A percentile compares a stretch with the other conserved stretches of the same genome.
These are phyloP conservation scores for Halocaridina rubra DNA, from an alignment of 2,888 invertebrate species.

Conservation along the genomic window DNA sequence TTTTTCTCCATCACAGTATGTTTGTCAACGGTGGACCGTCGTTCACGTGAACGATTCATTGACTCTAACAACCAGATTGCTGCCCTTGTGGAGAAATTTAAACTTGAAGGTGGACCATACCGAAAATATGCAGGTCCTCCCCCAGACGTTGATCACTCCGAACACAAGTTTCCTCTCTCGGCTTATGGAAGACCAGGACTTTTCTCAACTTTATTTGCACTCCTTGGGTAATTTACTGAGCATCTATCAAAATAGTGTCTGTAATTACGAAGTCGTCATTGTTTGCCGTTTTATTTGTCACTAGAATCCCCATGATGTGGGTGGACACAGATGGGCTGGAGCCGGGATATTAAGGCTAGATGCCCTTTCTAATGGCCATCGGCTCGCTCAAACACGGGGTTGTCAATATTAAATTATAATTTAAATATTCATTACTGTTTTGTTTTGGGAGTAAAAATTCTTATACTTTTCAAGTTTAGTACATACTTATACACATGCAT, in stretches of 20 bases:
- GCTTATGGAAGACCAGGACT: constrained; percentile 81
- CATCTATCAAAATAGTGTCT: not conserved
- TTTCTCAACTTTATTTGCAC: constrained; percentile 76
- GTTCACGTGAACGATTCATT: constrained; percentile 89
- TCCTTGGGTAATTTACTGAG: constrained; percentile 68
- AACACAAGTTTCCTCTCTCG: constrained; percentile 78
- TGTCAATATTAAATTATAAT: too few species aligned
- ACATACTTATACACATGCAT: too few species aligned
- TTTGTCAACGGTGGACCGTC: constrained; percentile 80
- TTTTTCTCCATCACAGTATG: constrained; percentile 74
- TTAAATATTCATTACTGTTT: too few species aligned
- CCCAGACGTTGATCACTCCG: constrained; percentile 59
- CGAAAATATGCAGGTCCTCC: constrained; percentile 73
- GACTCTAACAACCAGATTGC: constrained; percentile 95
- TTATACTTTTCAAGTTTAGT: too few species aligned
- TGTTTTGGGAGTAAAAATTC: too few species aligned
- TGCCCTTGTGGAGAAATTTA: constrained; percentile 90
- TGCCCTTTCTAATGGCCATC: too few species aligned
- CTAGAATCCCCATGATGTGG: too few species aligned
- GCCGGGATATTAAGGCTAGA: too few species aligned
- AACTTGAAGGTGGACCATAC: constrained; percentile 83
- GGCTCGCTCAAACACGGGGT: too few species aligned
- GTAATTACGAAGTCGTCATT: too few species aligned
- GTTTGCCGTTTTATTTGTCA: too few species aligned
- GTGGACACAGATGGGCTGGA: too few species aligned